Evolutionary conservation across 2,113 vertebrate species (phyloP), one percentile per base, ranked within the genome.

Genomic region (Hemibagrus wyckioides): DNA sequence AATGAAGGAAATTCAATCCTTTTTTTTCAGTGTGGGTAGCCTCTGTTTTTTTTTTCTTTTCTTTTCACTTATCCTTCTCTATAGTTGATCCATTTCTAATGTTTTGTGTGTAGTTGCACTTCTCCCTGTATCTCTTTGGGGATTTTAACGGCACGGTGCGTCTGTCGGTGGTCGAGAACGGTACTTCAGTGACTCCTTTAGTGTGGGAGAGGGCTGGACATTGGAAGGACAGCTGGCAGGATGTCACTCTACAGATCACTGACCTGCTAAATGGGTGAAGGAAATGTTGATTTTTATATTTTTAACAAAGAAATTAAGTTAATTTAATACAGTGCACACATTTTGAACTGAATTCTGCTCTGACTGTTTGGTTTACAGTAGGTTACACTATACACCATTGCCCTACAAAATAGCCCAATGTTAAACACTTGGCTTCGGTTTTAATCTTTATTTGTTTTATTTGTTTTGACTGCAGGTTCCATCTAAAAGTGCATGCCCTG

Each of bases 81-180:
- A 21, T 75, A 30, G 19, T 19, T 28, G 7, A 81, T 65, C 36
- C 11, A 28, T 50, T 76, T 13, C 28, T 61, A 21, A 90, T 65
- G 25, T 77, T 80, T 85, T 88, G 30, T 75, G 28, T 85, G 19
- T 85, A 98, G 97, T 90, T 98, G 89, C 96, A 92, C 73, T 97
- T 97, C 88, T 96, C 95, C 67, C 90, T 96, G 52, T 95, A 96
- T 85, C 65, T 97, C 36, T 95, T 93, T 86, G 97, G 97, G 19
- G 86, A 82, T 87, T 97, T 97, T 90, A 97, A 96, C 59, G 97
- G 97, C n/a, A 96, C 96, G 0, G 44, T 98, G 86, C 90, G 94
- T 80, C 93, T 97, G 88, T 94, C 93, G 33, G 87, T 96, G 81
- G 95, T 96, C 86, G 95, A 96, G 63, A 94, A 90, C 13, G 90